These are phyloP conservation scores for Chironomus tepperi DNA, from an alignment of 1,140 invertebrate genomes.

Conservation along the genomic window DNA sequence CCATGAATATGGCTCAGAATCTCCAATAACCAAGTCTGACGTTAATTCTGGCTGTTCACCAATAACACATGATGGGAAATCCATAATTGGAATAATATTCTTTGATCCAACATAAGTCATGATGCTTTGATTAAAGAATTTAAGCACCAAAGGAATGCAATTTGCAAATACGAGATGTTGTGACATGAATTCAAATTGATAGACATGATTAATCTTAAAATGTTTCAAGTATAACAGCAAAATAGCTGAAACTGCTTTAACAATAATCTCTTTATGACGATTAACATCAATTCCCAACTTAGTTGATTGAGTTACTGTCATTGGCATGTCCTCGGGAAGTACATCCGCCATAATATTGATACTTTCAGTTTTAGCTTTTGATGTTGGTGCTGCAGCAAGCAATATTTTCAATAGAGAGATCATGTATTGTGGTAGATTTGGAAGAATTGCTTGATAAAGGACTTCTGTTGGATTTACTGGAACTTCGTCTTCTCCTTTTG, in stretches of 20 bases:
- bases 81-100: slow-evolving; percentile 87
- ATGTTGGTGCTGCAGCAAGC: slow-evolving; percentile 92
- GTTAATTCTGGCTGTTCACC: slow-evolving; percentile 93
- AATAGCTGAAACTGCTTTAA: slow-evolving; percentile 94
- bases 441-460: slow-evolving; percentile 84
- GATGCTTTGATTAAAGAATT: slow-evolving; percentile 99
- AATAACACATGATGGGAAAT: slow-evolving; percentile 94
- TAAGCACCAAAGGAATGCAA: slow-evolving; percentile 95
- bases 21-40: slow-evolving; percentile 84
- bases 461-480: slow-evolving; percentile 74
- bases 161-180: slow-evolving; percentile 99
- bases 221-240: slow-evolving; percentile 91
- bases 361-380: slow-evolving; percentile 95
- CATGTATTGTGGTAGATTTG: slow-evolving; percentile 92
- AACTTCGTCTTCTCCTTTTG: slow-evolving; percentile 63
- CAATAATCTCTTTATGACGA: slow-evolving; percentile 97
- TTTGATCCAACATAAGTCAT: slow-evolving; percentile 90
- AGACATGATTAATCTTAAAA: slow-evolving; percentile 98
- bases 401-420: slow-evolving; percentile 95
- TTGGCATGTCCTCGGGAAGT: slow-evolving; percentile 93
- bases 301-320: slow-evolving; percentile 93
- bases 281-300: slow-evolving; percentile 96
- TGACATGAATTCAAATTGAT: slow-evolving; percentile 99
- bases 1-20: slow-evolving; percentile 86
- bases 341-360: slow-evolving; percentile 98